Conservation (phyloP, 2,113 vertebrate genomes). For the Narcine bancroftii region DNA sequence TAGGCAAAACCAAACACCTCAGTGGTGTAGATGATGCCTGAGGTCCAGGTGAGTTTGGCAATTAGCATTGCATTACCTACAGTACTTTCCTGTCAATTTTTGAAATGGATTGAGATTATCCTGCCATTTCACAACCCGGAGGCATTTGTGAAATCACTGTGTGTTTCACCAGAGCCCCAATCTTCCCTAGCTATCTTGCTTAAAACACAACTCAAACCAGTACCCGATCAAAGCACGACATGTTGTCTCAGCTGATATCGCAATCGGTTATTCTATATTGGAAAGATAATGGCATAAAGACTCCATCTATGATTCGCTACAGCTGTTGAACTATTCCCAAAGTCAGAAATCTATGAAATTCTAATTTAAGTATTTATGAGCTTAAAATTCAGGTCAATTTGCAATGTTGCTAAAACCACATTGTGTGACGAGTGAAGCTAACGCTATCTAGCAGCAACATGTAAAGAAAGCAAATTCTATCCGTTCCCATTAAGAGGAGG, state of each 20-base stretch:
- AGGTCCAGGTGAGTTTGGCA: background rate
- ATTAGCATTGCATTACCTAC: no score
- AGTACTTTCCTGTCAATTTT: background rate
- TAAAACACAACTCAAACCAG: background rate
- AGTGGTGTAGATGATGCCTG: background rate
- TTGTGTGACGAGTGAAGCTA: background rate
- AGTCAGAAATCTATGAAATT: conserved; percentile 29
- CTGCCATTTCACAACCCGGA: background rate
- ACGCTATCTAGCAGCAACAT: background rate
- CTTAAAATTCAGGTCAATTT: background rate
- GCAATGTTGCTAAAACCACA: background rate
- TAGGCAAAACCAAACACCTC: background rate
- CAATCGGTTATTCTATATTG: background rate
- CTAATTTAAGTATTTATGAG: conserved; percentile 28
- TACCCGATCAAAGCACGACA: background rate
- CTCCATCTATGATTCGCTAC: no score
- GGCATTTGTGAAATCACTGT: background rate
- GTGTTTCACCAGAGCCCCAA: background rate
- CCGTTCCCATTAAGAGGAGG: background rate
- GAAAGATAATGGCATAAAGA: background rate
- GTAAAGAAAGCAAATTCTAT: conserved; percentile 9
- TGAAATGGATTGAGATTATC: background rate
- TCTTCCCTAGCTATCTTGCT: background rate
- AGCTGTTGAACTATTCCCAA: background rate
- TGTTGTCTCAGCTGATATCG: background rate